Percentiles rank a stretch among this genome's conserved stretches.
Evolutionary conservation across 2,113 vertebrate genomes (phyloP).

Genomic region (Poecilia latipinna): DNA sequence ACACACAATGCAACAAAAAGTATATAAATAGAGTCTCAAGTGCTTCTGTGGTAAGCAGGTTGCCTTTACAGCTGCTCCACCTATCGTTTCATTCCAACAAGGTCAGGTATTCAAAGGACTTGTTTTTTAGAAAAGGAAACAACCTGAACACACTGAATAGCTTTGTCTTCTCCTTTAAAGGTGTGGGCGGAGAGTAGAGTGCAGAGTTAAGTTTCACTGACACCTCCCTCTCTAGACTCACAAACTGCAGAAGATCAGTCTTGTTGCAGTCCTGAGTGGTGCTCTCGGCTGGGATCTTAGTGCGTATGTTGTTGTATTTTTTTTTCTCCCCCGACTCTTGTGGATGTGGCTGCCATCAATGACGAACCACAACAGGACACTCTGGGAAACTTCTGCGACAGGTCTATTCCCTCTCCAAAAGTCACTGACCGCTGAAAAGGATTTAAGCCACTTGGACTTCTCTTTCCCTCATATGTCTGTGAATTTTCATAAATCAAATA

Average conservation of each 20-base stretch:
- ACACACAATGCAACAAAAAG: not conserved
- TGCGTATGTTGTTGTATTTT: not conserved
- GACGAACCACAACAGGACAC: conserved; percentile 36
- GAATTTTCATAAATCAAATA: conserved; percentile 18
- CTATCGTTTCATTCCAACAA: conserved; percentile 19
- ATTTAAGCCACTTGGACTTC: conserved; percentile 21
- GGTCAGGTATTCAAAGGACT: conserved; percentile 11
- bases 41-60: conserved; percentile 9
- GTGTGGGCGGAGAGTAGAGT: conserved; percentile 50
- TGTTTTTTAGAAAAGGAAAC: conserved; percentile 17
- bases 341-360: conserved; percentile 42
- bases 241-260: conserved; percentile 12
- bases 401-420: conserved; percentile 41
- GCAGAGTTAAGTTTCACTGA: conserved; percentile 63
- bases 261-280: conserved; percentile 18
- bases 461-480: conserved; percentile 18
- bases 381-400: conserved; percentile 35
- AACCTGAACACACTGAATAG: conserved; percentile 45
- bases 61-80: not conserved
- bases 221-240: conserved; percentile 45
- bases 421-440: conserved; percentile 40
- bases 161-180: conserved; percentile 63
- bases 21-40: conserved; percentile 1
- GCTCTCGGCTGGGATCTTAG: conserved; percentile 12
- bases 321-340: conserved; percentile 15